Conservation (phyloP, 2,888 invertebrate species). For the Onchidella celtica region DNA sequence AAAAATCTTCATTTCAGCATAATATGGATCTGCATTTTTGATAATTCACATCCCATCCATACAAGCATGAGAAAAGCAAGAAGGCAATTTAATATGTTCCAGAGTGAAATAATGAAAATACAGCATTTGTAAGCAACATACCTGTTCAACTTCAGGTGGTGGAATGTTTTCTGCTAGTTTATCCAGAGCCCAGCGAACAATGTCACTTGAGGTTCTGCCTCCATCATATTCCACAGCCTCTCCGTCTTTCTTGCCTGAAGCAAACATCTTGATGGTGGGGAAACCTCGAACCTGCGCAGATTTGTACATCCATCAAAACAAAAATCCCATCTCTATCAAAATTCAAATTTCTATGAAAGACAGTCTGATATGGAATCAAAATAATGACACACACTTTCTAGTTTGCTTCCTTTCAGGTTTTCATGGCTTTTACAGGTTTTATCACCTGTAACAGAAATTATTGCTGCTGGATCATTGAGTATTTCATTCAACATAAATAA, state of each 20-base stretch:
- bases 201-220: constrained; percentile 93
- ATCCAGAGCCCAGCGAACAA: constrained; percentile 93
- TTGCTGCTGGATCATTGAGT: too few species aligned
- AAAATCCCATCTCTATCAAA: neutral
- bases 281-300: constrained; percentile 88
- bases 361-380: neutral
- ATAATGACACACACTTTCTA: neutral
- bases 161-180: constrained; percentile 93
- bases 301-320: neutral
- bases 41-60: too few species aligned
- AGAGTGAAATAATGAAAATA: too few species aligned
- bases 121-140: too few species aligned
- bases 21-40: too few species aligned
- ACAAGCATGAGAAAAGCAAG: too few species aligned
- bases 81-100: too few species aligned
- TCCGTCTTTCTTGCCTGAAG: constrained; percentile 83
- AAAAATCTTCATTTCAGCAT: too few species aligned
- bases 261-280: constrained; percentile 97
- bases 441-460: too few species aligned
- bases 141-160: constrained; percentile 92
- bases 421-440: too few species aligned
- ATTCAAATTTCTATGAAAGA: neutral
- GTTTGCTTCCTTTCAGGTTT: too few species aligned
- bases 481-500: too few species aligned
- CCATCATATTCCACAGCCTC: constrained; percentile 92